A percentile compares a stretch with the other conserved stretches of the same genome.
phyloP scores from a whole-genome alignment of 2,797 vertebrate species.

The Sebastes paucispinis region DNA sequence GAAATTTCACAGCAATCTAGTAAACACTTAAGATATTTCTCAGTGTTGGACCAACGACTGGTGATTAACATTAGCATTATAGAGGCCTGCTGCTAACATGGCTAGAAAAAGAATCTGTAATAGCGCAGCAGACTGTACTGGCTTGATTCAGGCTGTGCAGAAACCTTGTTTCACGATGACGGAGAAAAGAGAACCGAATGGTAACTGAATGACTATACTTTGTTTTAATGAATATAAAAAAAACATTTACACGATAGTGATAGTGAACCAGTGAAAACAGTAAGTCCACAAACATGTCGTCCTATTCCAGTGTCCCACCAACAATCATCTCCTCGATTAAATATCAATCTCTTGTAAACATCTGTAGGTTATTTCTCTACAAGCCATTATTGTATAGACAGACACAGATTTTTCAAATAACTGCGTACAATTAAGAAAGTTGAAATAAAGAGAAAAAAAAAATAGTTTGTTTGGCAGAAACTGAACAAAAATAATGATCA shows the following conservation, averaged over 20 bases:
- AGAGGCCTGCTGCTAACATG: background rate
- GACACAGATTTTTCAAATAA: conserved; percentile 27
- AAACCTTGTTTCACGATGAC: background rate
- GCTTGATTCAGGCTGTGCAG: background rate
- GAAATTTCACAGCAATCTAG: background rate
- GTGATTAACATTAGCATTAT: background rate
- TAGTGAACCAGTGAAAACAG: conserved; percentile 50
- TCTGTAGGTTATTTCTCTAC: conserved; percentile 33
- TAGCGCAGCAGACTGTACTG: background rate
- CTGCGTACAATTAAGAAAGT: conserved; percentile 15
- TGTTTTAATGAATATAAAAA: conserved; percentile 73
- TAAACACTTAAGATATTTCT: background rate
- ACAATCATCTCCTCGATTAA: conserved; percentile 48
- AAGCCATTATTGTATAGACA: conserved; percentile 18
- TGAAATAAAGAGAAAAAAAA: conserved; percentile 11
- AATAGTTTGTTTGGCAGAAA: background rate
- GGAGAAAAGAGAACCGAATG: background rate
- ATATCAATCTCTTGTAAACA: conserved; percentile 59
- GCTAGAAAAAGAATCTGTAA: background rate
- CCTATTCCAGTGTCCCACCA: conserved; percentile 54
- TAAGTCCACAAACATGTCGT: conserved; percentile 44
- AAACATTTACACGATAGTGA: conserved; percentile 59
- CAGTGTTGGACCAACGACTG: background rate
- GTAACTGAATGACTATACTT: conserved; percentile 32
- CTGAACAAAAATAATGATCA: conserved; percentile 12